Evolutionary conservation across 2,797 vertebrate genomes (phyloP), one percentile per base, ranked within the genome.

Genomic region (Poecile montanus): DNA sequence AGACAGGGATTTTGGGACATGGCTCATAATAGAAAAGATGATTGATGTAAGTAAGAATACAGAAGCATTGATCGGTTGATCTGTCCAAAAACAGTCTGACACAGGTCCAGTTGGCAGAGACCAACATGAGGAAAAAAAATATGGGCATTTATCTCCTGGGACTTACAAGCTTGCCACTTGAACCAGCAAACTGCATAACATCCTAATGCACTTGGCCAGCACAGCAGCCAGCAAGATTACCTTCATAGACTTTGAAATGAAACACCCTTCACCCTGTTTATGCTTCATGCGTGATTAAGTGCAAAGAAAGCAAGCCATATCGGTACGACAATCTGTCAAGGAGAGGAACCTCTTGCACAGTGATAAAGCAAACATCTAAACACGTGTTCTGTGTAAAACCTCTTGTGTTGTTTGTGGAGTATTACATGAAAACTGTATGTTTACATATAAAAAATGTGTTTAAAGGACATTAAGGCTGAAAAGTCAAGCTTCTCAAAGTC

Each of bases 201-300:
- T n/a, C 85, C 56, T 93, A 82, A 95, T 71, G 77, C 68, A 67
- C 57, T 93, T 94, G 95, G 83, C 83, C 88, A 88, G 85, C 8
- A 15, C 70, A 79, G 47, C 91, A 97, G 89, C 76, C 79, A 93
- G 71, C 23, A 87, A 91, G 74, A 96, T 93, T 94, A 85, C 67
- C 88, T 90, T 90, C 89, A 65, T 27, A 91, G 95, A 89, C 77
- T 95, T 94, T 71, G 95, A 94, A 94, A 96, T 94, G 80, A 96
- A 96, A 90, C 80, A 96, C 89, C 90, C 88, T 96, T 96, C 88
- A 94, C 95, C 89, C 74, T 89, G 80, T 85, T 96, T 94, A 92
- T 95, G 85, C 77, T 94, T 94, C 93, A 91, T 80, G 94, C 91
- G 79, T 90, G 94, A 93, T 95, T 94, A 96, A 94, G 71, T 87